Evolutionary conservation across 1,140 invertebrate genomes (phyloP).

Genomic region (Dinoponera quadriceps): DNA sequence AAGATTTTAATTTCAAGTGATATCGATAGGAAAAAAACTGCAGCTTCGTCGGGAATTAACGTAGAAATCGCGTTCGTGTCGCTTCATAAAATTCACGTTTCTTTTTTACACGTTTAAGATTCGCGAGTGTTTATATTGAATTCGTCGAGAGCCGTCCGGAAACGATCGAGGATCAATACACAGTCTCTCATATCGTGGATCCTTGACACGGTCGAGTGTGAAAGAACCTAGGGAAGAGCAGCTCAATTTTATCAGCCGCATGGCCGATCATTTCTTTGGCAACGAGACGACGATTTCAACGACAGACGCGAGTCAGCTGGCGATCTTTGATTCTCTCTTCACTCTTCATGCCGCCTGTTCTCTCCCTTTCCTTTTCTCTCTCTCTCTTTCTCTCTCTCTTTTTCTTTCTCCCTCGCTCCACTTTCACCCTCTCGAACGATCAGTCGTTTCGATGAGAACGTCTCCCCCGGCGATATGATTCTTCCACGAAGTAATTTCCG

Average conservation of each 20-base stretch:
- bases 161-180: constrained; percentile 48
- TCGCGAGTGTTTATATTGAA: background rate
- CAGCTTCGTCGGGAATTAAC: no score
- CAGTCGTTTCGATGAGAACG: background rate
- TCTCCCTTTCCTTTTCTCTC: constrained; percentile 1
- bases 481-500: constrained; percentile 35
- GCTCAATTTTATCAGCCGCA: constrained; percentile 67
- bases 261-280: constrained; percentile 67
- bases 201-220: constrained; percentile 48
- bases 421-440: background rate
- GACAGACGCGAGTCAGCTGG: constrained; percentile 68
- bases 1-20: no score
- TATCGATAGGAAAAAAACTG: no score
- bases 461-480: background rate
- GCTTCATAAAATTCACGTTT: no score
- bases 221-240: constrained; percentile 41
- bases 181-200: constrained; percentile 55
- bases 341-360: constrained; percentile 2
- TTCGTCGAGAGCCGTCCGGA: background rate
- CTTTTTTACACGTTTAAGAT: background rate
- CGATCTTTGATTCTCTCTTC: constrained; percentile 67
- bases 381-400: constrained; percentile 42
- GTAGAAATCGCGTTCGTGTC: no score
- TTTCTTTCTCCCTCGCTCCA: constrained; percentile 30
- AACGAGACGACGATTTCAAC: constrained; percentile 45